Evolutionary conservation across 2,888 invertebrate genomes (phyloP), one percentile per base, ranked within the genome.

Genomic region (Tipula vernalis): DNA sequence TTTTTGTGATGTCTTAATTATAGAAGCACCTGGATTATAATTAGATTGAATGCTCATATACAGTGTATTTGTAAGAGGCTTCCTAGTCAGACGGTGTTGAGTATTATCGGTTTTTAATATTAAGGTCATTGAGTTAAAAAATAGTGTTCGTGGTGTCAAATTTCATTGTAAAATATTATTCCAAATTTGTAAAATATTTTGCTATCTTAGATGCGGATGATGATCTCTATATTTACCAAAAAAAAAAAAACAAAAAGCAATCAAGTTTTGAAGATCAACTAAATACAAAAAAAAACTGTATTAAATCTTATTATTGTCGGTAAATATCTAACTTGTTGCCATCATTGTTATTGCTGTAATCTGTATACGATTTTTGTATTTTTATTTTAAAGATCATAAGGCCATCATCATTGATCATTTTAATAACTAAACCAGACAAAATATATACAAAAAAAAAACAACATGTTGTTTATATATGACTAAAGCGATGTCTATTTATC

Each of bases 341-440:
- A 71, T 71, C 71, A 71, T 71, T 15, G n/a, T 71, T 71, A 28
- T 71, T 71, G 71, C 28, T 71, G 8, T 28, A 13, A 51, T n/a
- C n/a, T 5, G n/a, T 51, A n/a, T 5, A 51, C 13, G 8, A 28
- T 71, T 71, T 71, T 71, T 71, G 18, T 57, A 39, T 44, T 12
- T 51, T 51, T 15, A 10, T 44, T 44, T 71, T 28, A 28, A 71
- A 71, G 71, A 71, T 71, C 71, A 71, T 71, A 71, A 71, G 71
- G 71, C 71, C 71, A 71, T 71, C 71, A 71, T 71, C 71, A 71
- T 71, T 71, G 71, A 71, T 71, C 71, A 71, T 71, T 71, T 71
- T 71, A 71, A 71, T 71, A 71, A 71, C 71, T 71, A 10, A 71
- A 71, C 71, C 71, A 71, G 71, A 71, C 71, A 71, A 18, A 71